Evolutionary conservation across 2,888 invertebrate species (phyloP).

Genomic region (Mesorhabditis spiculigera): DNA sequence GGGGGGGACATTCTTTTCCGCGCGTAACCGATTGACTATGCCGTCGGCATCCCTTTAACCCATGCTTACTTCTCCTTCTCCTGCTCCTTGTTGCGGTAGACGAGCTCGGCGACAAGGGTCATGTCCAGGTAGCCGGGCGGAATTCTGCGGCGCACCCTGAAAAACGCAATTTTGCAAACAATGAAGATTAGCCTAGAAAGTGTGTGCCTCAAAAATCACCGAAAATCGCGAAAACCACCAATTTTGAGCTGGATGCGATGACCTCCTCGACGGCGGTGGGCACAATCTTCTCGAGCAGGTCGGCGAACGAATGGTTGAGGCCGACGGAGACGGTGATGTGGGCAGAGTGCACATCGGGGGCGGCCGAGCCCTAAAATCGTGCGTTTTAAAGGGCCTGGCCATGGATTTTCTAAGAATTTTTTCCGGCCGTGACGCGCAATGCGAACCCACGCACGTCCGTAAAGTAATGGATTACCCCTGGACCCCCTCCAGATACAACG

Average conservation of each 20-base stretch:
- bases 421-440: too few species aligned
- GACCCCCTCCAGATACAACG: too few species aligned
- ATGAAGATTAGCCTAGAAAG: too few species aligned
- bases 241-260: neutral
- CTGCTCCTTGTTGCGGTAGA: slow-evolving; percentile 37
- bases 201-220: too few species aligned
- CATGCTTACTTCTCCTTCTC: slow-evolving; percentile 25
- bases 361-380: slow-evolving; percentile 30
- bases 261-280: slow-evolving; percentile 21
- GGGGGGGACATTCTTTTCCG: too few species aligned
- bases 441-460: too few species aligned
- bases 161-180: neutral
- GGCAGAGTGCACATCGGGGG: slow-evolving; percentile 74
- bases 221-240: too few species aligned
- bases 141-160: slow-evolving; percentile 27
- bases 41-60: neutral
- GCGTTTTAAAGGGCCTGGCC: neutral
- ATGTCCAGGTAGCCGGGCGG: slow-evolving; percentile 43
- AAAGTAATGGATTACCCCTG: too few species aligned
- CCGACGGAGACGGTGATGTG: slow-evolving; percentile 90
- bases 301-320: slow-evolving; percentile 84
- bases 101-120: slow-evolving; percentile 33
- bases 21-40: too few species aligned
- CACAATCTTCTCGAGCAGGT: slow-evolving; percentile 75
- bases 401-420: too few species aligned